These are phyloP conservation scores for Tachyglossus aculeatus DNA, from an alignment of 2,797 vertebrate species.

Conservation along the genomic window DNA sequence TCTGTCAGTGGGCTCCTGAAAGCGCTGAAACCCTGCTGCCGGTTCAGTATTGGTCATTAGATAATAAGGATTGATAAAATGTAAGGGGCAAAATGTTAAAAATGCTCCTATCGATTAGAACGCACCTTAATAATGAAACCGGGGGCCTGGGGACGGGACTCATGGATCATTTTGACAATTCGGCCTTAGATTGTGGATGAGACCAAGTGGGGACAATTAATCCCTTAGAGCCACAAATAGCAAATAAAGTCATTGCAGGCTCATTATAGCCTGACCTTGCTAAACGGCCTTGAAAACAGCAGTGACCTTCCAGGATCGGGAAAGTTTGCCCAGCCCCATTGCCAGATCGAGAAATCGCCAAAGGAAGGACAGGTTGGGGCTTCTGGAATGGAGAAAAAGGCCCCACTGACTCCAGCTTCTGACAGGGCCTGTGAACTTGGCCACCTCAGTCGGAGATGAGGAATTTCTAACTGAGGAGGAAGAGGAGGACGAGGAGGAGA, in stretches of 20 bases:
- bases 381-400: no score
- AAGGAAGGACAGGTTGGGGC: neutral
- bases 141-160: conserved; percentile 77
- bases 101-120: conserved; percentile 84
- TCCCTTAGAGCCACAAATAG: conserved; percentile 84
- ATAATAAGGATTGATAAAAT: conserved; percentile 88
- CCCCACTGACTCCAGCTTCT: no score
- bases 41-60: conserved; percentile 82
- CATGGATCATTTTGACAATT: conserved; percentile 86
- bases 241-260: conserved; percentile 85
- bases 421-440: no score
- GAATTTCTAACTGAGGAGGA: no score
- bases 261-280: conserved; percentile 86
- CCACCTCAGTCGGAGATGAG: no score
- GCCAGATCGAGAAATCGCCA: no score
- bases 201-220: conserved; percentile 86
- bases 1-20: conserved; percentile 73
- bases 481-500: no score
- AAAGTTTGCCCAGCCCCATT: conserved; percentile 79
- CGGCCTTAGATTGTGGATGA: conserved; percentile 78
- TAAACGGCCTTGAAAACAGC: conserved; percentile 81
- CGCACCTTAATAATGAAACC: conserved; percentile 83
- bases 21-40: conserved; percentile 76
- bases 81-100: conserved; percentile 82
- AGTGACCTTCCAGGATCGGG: conserved; percentile 83